phyloP scores from a whole-genome alignment of 2,888 invertebrate species.

The Lepidonotus clava region DNA sequence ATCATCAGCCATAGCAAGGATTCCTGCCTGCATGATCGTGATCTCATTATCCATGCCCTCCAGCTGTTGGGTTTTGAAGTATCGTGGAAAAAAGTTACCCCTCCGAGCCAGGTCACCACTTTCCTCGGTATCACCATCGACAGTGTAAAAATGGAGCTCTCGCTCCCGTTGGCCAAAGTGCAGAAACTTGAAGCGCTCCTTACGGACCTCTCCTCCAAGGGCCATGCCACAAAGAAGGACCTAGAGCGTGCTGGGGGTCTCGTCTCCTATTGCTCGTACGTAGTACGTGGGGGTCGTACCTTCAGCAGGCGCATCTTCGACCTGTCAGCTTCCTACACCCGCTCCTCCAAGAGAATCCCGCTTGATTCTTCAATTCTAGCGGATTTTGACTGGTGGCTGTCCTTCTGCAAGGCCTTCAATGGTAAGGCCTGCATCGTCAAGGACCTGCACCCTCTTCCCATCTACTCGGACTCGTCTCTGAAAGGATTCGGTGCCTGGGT shows the following conservation, averaged over 20 bases:
- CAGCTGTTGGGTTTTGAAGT: not conserved
- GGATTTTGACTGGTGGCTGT: no score
- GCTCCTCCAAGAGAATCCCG: no score
- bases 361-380: no score
- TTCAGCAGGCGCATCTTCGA: not conserved
- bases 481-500: not conserved
- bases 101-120: not conserved
- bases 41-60: not conserved
- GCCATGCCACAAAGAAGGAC: not conserved
- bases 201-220: not conserved
- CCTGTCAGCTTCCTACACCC: no score
- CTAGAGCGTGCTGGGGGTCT: not conserved
- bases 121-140: not conserved
- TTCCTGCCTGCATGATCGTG: not conserved
- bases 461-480: not conserved
- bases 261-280: not conserved
- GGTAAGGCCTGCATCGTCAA: not conserved
- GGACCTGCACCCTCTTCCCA: not conserved
- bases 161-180: no score
- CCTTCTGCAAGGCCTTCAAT: no score
- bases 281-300: not conserved
- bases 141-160: not conserved
- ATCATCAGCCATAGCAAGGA: not conserved
- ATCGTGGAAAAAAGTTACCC: not conserved
- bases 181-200: not conserved